Percentiles rank a stretch among this genome's conserved stretches.
These are phyloP conservation scores for Malacosoma neustria DNA, from an alignment of 2,888 invertebrate genomes.

Conservation along the genomic window DNA sequence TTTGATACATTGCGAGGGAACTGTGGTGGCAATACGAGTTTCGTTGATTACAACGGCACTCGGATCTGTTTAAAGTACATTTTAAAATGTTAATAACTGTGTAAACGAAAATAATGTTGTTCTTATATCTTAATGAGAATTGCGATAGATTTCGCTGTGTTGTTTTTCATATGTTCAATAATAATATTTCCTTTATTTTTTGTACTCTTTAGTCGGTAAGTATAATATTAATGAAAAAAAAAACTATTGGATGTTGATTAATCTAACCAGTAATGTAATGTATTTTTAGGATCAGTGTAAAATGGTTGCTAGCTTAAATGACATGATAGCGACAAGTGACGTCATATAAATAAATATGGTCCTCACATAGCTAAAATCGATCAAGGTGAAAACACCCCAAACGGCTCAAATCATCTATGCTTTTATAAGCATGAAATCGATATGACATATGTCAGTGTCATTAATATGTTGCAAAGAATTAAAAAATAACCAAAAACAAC, in stretches of 20 bases:
- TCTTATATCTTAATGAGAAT: slow-evolving; percentile 55
- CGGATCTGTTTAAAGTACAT: slow-evolving; percentile 18
- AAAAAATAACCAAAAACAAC: too few species aligned
- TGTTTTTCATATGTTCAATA: slow-evolving; percentile 74
- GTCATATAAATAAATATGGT: too few species aligned
- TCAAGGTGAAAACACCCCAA: too few species aligned
- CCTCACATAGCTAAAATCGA: too few species aligned
- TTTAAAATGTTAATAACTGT: slow-evolving; percentile 48
- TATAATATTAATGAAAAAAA: slow-evolving; percentile 64
- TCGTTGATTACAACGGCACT: slow-evolving; percentile 8
- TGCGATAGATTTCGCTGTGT: slow-evolving; percentile 67
- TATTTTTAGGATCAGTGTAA: slow-evolving; percentile 58
- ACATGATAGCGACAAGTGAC: background rate
- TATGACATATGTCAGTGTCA: too few species aligned
- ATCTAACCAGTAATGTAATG: slow-evolving; percentile 68
- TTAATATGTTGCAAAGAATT: too few species aligned
- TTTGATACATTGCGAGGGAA: slow-evolving; percentile 71
- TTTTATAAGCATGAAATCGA: too few species aligned
- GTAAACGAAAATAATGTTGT: slow-evolving; percentile 69
- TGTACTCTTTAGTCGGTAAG: slow-evolving; percentile 74
- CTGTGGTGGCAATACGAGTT: slow-evolving; percentile 39
- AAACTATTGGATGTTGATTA: slow-evolving; percentile 74
- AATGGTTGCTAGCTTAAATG: slow-evolving; percentile 1
- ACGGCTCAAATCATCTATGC: too few species aligned
- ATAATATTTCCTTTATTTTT: slow-evolving; percentile 75